Conservation (phyloP, 2,797 vertebrate genomes). For the Helicolenus hilgendorfi region DNA sequence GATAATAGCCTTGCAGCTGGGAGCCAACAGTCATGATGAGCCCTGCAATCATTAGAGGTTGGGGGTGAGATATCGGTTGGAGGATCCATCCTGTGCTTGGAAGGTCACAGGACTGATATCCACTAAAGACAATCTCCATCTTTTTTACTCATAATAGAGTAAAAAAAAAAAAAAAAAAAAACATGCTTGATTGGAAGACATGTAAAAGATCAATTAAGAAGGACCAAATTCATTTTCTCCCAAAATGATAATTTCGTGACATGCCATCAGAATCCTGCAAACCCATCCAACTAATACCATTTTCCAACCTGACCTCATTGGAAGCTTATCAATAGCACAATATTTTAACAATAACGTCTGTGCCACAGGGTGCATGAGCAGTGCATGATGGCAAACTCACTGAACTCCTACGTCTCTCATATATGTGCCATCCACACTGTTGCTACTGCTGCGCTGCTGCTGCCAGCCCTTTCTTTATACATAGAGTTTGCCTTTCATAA, state of each 20-base stretch:
- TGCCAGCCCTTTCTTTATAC: too few relatives aligned
- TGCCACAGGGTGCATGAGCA: too few relatives aligned
- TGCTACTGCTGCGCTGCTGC: too few relatives aligned
- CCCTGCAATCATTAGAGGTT: slow-evolving; percentile 50
- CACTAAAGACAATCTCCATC: slow-evolving; percentile 24
- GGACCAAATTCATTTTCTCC: not conserved
- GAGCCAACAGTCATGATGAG: slow-evolving; percentile 57
- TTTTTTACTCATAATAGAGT: not conserved
- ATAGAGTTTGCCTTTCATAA: too few relatives aligned
- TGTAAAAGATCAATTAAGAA: not conserved
- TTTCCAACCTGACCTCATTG: too few relatives aligned
- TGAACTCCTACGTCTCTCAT: accelerated
- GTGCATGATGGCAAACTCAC: accelerated
- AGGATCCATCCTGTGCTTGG: slow-evolving; percentile 29
- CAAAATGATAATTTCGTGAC: not conserved
- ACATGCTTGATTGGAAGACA: not conserved
- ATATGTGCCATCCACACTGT: accelerated
- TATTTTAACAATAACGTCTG: too few relatives aligned
- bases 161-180: not conserved
- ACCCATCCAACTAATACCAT: accelerated
- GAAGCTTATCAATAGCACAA: too few relatives aligned
- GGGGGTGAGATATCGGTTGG: slow-evolving; percentile 22
- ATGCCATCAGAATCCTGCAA: not conserved
- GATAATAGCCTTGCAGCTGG: slow-evolving; percentile 72
- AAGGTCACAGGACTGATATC: slow-evolving; percentile 44